These are phyloP conservation scores for Drosophila rubida DNA, from an alignment of 2,888 invertebrate species.

Conservation along the genomic window DNA sequence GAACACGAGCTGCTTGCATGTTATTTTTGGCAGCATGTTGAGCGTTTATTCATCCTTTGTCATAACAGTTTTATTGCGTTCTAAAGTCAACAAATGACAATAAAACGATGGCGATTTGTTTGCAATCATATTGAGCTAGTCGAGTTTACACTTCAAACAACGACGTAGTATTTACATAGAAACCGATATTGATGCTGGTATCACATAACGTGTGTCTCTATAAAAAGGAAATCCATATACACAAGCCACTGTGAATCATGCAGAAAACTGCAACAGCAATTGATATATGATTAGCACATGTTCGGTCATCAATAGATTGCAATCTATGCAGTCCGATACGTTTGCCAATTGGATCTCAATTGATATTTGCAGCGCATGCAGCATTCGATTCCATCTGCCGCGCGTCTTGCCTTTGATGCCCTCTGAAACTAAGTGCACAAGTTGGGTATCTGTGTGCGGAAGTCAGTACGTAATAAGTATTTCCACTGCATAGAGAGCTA, in stretches of 20 bases:
- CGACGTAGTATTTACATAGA: neutral
- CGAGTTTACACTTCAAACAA: constrained; percentile 8
- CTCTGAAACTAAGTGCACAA: neutral
- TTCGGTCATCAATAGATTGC: neutral
- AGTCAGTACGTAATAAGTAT: neutral
- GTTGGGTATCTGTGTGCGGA: neutral
- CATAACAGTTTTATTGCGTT: constrained; percentile 66
- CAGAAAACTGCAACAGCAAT: neutral
- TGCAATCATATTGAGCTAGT: constrained; percentile 3
- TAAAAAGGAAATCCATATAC: neutral
- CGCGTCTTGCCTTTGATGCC: neutral
- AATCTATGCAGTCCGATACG: neutral
- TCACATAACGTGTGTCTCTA: neutral
- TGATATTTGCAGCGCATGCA: constrained; percentile 17
- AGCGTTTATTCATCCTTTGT: constrained; percentile 56
- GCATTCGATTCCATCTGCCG: constrained; percentile 11
- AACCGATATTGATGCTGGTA: neutral
- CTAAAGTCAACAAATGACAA: constrained; percentile 59
- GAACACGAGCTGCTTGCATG: neutral
- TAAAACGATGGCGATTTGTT: constrained; percentile 35
- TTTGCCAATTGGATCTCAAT: constrained; percentile 12
- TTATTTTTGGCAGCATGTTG: constrained; percentile 22
- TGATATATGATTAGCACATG: neutral
- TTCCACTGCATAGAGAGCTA: too few relatives aligned
- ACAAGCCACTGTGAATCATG: neutral